These are phyloP conservation scores for Pseudococcus longispinus DNA, from an alignment of 2,888 invertebrate species.

Conservation along the genomic window DNA sequence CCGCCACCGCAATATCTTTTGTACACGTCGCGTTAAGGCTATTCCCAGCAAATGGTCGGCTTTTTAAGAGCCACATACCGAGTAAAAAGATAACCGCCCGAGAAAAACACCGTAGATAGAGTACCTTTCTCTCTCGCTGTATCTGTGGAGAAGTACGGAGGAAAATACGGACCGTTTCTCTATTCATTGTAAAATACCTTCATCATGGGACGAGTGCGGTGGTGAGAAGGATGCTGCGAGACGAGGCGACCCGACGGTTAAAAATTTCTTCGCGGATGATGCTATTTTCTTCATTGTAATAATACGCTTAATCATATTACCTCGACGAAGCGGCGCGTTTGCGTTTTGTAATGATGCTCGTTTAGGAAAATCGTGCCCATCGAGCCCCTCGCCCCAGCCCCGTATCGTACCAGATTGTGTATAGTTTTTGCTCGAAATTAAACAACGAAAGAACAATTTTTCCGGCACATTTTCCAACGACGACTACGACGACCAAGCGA, in stretches of 20 bases:
- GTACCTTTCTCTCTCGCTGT: background rate
- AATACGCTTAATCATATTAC: slow-evolving; percentile 4
- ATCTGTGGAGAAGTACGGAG: background rate
- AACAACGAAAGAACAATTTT: background rate
- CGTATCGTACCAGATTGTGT: background rate
- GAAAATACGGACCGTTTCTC: background rate
- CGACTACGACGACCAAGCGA: no score
- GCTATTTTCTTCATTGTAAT: background rate
- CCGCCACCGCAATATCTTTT: background rate
- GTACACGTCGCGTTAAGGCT: background rate
- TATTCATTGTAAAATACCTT: background rate
- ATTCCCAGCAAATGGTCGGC: background rate
- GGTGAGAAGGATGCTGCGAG: background rate
- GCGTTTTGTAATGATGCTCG: background rate
- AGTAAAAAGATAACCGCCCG: background rate
- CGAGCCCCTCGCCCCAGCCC: background rate
- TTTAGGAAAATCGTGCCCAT: background rate
- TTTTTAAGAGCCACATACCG: background rate
- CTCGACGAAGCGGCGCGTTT: background rate
- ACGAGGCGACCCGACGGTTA: background rate
- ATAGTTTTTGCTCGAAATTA: background rate
- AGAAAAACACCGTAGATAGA: background rate
- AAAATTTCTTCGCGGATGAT: slow-evolving; percentile 5
- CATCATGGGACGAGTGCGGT: background rate
- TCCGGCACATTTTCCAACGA: background rate